Evolutionary conservation across 2,797 vertebrate genomes (phyloP), one percentile per base, ranked within the genome.

Genomic region (Aldrovandia affinis): DNA sequence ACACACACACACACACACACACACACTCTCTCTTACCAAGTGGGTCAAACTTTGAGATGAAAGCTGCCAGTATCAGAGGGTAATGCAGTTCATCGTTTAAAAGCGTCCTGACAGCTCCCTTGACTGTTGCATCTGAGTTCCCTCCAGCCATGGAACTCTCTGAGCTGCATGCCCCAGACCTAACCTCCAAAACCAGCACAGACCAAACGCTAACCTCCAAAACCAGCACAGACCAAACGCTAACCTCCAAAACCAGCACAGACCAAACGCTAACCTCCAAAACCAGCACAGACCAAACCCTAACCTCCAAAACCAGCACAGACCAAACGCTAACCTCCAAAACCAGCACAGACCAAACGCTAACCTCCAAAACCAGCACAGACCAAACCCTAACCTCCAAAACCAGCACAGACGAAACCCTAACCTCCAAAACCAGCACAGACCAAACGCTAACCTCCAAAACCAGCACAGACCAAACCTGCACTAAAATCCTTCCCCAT

Each of bases 221-320:
- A 6, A 44, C 39, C 36, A 75, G 70, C 22, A 8, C 70, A 20
- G 36, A 73, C 15, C 3, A 50, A 3, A 50, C 47, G 10, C 47
- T 50, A n/a, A n/a, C n/a, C n/a, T n/a, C n/a, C 20, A 30, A 39
- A 25, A 22, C 75, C 75, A 79, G 63, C 78, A 84, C 87, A 0
- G 84, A 80, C 3, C n/a, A n/a, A n/a, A n/a, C n/a, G n/a, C n/a
- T n/a, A n/a, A n/a, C n/a, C n/a, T n/a, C n/a, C n/a, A n/a, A n/a
- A n/a, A n/a, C n/a, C n/a, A n/a, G n/a, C n/a, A n/a, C n/a, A n/a
- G n/a, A n/a, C n/a, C n/a, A n/a, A n/a, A n/a, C n/a, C n/a, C n/a
- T n/a, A n/a, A n/a, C n/a, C n/a, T n/a, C n/a, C n/a, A n/a, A n/a
- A n/a, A n/a, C n/a, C n/a, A n/a, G n/a, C n/a, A n/a, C n/a, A n/a